These are phyloP conservation scores for Oncorhynchus clarkii DNA, from an alignment of 2,113 vertebrate genomes.

Conservation along the genomic window DNA sequence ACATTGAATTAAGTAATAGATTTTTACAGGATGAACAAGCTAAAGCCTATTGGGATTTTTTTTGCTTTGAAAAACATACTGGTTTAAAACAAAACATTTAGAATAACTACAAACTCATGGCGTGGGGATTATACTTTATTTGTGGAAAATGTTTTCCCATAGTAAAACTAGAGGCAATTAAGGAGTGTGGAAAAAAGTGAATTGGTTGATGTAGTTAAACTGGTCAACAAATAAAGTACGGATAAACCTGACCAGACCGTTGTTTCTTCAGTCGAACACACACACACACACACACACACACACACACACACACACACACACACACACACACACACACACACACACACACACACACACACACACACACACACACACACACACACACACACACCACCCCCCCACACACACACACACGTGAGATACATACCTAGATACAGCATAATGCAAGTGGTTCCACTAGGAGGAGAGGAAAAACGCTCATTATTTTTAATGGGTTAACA, in stretches of 20 bases:
- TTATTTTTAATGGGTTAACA: slow-evolving; percentile 89
- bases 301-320: too few species aligned
- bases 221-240: slow-evolving; percentile 42
- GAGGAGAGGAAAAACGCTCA: slow-evolving; percentile 67
- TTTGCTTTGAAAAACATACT: not conserved
- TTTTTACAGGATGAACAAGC: slow-evolving; percentile 6
- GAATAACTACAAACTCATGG: slow-evolving; percentile 7
- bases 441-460: slow-evolving; percentile 39
- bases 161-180: slow-evolving; percentile 53
- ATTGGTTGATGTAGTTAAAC: slow-evolving; percentile 38
- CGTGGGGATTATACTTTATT: slow-evolving; percentile 38
- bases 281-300: too few species aligned
- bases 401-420: slow-evolving; percentile 8
- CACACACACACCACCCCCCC: not conserved
- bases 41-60: not conserved
- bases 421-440: slow-evolving; percentile 42
- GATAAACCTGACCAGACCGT: slow-evolving; percentile 33
- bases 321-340: not conserved
- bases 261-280: slow-evolving; percentile 1
- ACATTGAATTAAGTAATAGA: slow-evolving; percentile 13
- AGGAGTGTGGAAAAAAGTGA: slow-evolving; percentile 57
- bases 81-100: not conserved
- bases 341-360: too few species aligned
- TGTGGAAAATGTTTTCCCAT: slow-evolving; percentile 55
- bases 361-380: not conserved